A percentile compares a stretch with the other conserved stretches of the same genome.
Conservation (phyloP, 1,140 invertebrate genomes). For the Eupeodes corollae region DNA sequence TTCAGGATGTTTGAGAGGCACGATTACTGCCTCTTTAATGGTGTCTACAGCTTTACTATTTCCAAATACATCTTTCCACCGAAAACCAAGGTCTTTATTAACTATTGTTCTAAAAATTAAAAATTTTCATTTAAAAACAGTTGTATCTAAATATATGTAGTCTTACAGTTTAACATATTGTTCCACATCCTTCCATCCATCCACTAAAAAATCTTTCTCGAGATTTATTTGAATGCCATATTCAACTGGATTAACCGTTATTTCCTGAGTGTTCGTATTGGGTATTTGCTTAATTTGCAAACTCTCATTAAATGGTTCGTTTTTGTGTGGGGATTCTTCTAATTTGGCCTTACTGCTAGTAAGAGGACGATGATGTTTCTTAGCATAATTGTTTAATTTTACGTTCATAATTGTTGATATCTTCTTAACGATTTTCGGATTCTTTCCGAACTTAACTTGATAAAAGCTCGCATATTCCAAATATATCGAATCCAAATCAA, state of each 20-base stretch:
- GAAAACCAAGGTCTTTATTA: constrained; percentile 2
- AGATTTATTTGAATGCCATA: too few species aligned
- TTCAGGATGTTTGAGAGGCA: constrained; percentile 73
- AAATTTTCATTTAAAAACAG: neutral
- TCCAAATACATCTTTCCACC: constrained; percentile 63
- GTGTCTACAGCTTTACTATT: constrained; percentile 66
- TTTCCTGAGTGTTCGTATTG: neutral
- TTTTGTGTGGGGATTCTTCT: neutral
- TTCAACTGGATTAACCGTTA: too few species aligned
- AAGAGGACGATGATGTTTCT: too few species aligned
- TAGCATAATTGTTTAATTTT: constrained; percentile 6
- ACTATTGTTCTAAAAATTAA: neutral
- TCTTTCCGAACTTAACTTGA: constrained; percentile 70
- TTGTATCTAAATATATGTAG: constrained; percentile 15
- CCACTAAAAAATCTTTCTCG: neutral
- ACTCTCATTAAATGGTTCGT: neutral
- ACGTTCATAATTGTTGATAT: constrained; percentile 21
- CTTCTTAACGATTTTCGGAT: constrained; percentile 65
- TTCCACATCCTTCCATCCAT: constrained; percentile 20
- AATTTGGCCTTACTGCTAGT: neutral
- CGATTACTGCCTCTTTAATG: constrained; percentile 81
- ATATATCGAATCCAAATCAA: constrained; percentile 76
- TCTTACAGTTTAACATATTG: neutral
- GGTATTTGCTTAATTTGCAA: neutral
- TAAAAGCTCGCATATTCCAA: constrained; percentile 84